These are phyloP conservation scores for Clunio marinus DNA, from an alignment of 2,888 invertebrate species.

Conservation along the genomic window DNA sequence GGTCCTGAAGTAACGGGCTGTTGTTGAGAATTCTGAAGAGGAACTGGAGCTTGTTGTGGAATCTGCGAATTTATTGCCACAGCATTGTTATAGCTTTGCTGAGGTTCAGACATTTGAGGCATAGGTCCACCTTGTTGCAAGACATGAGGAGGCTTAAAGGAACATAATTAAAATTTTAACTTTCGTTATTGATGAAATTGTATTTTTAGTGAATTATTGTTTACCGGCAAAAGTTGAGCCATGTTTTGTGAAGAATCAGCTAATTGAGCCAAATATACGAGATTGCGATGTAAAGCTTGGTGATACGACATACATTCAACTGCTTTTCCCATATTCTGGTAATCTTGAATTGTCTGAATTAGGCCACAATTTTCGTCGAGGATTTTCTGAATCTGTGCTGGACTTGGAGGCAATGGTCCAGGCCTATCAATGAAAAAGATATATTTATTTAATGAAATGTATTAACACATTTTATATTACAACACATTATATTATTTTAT, in stretches of 20 bases:
- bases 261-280: slow-evolving; percentile 91
- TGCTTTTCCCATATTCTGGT: slow-evolving; percentile 89
- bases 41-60: slow-evolving; percentile 39
- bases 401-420: slow-evolving; percentile 64
- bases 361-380: slow-evolving; percentile 95
- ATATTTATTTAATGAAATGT: not conserved
- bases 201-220: slow-evolving; percentile 42
- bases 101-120: slow-evolving; percentile 39
- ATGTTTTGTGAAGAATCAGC: slow-evolving; percentile 96
- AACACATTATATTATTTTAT: not conserved
- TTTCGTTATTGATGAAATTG: slow-evolving; percentile 8
- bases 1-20: slow-evolving; percentile 54
- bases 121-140: slow-evolving; percentile 53
- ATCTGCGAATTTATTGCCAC: not conserved
- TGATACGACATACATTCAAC: slow-evolving; percentile 93
- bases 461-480: too few relatives aligned
- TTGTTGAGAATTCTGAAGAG: slow-evolving; percentile 55
- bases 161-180: slow-evolving; percentile 40
- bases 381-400: slow-evolving; percentile 89
- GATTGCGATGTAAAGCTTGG: slow-evolving; percentile 88
- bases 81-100: slow-evolving; percentile 28
- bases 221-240: slow-evolving; percentile 82
- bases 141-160: slow-evolving; percentile 57
- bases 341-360: slow-evolving; percentile 95
- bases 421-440: too few relatives aligned